Evolutionary conservation across 2,888 invertebrate species (phyloP), one percentile per base, ranked within the genome.

Genomic region (Pyrrhosoma nymphula): DNA sequence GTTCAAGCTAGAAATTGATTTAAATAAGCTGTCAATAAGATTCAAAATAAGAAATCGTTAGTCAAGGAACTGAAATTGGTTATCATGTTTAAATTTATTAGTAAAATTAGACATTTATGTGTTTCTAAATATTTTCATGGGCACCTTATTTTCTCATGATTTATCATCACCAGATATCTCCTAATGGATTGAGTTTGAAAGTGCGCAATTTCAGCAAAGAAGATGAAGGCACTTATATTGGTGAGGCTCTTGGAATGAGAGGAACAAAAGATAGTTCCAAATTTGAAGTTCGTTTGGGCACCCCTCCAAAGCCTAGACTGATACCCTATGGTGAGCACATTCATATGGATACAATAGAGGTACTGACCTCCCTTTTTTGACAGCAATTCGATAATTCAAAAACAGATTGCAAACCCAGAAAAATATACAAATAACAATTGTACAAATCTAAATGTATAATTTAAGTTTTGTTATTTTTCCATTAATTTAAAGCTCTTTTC

Each of bases 261-360:
- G 55, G 69, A 2, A 93, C 93, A 69, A 69, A 93, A 16, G 69
- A 55, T 93, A 93, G 47, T 47, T 39, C 63, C 47, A 47, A n/a
- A 69, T 93, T 93, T 69, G 63, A 93, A 35, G 69, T 93, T 93
- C 63, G 20, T 26, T 69, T 93, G 16, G 93, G 93, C n/a, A 75
- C 35, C 30, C 93, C 75, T 69, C 93, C 93, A 4, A 93, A 93
- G 47, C 93, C 93, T 75, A 93, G 69, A 55, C 47, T n/a, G 26
- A 75, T 63, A 26, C 93, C 93, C 69, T 93, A 63, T 47, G 93
- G 93, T 93, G 69, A 93, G 47, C 47, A 82, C 82, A 82, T 82
- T 82, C 82, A 82, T 82, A 82, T 82, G 82, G 35, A 82, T 82
- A 82, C 82, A 82, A 82, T 82, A 82, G 82, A 82, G 82, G 82